Evolutionary conservation across 2,888 invertebrate genomes (phyloP).

Genomic region (Taphrorychus bicolor): DNA sequence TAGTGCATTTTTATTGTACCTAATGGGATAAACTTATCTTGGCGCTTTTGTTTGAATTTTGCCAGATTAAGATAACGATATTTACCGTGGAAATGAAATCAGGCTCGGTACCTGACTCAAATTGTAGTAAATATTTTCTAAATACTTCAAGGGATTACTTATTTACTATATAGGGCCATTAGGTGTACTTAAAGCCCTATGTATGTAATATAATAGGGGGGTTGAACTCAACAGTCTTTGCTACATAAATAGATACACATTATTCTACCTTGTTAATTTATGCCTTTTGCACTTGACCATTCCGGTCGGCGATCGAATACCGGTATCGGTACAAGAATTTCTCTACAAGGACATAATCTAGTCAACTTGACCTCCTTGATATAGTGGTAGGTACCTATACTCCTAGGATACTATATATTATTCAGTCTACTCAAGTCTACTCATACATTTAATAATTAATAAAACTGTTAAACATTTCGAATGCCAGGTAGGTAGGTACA

Average conservation of each 20-base stretch:
- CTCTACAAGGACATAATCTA: slow-evolving; percentile 36
- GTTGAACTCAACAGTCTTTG: no score
- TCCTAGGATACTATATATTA: neutral
- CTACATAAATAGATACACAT: no score
- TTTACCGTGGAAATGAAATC: slow-evolving; percentile 2
- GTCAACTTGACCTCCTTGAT: slow-evolving; percentile 30
- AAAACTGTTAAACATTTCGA: neutral
- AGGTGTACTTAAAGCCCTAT: no score
- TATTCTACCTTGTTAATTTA: slow-evolving; percentile 3
- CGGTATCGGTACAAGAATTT: slow-evolving; percentile 35
- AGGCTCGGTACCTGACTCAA: neutral
- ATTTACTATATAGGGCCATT: no score
- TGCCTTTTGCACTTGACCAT: slow-evolving; percentile 30
- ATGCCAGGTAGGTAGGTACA: no score
- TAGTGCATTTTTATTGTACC: neutral
- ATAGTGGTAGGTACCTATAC: neutral
- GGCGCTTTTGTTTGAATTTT: slow-evolving; percentile 17
- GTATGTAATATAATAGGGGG: no score
- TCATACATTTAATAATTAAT: neutral
- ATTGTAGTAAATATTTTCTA: no score
- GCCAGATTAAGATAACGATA: slow-evolving; percentile 15
- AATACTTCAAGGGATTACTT: no score
- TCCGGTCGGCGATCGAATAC: slow-evolving; percentile 24
- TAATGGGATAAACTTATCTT: neutral
- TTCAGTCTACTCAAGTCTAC: neutral